phyloP scores from a whole-genome alignment of 2,113 vertebrate genomes.

The Cygnus atratus region DNA sequence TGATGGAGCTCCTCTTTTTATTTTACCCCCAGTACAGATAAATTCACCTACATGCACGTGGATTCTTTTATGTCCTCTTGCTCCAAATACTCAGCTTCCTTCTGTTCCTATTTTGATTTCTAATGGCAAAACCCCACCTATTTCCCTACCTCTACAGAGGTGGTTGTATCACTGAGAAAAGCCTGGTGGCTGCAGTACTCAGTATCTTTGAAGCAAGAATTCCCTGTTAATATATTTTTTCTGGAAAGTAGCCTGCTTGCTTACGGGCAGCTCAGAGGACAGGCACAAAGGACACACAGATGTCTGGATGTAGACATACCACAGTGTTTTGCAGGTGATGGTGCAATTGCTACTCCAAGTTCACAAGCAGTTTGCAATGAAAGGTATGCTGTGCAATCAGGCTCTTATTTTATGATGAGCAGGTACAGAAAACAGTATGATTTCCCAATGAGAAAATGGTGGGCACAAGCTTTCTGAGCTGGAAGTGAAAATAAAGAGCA shows the following conservation, averaged over 20 bases:
- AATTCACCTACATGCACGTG: neutral
- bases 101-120: neutral
- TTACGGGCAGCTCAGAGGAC: neutral
- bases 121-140: neutral
- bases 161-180: neutral
- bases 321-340: neutral
- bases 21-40: neutral
- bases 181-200: neutral
- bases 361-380: neutral
- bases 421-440: neutral
- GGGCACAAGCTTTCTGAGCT: neutral
- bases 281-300: neutral
- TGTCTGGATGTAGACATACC: neutral
- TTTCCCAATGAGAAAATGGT: slow-evolving; percentile 6
- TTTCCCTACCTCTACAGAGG: neutral
- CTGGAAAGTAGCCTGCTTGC: neutral
- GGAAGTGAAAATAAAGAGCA: slow-evolving; percentile 20
- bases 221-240: neutral
- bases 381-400: neutral
- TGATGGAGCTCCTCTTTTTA: neutral
- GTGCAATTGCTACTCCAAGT: neutral
- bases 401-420: neutral
- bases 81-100: neutral
- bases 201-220: neutral
- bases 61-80: neutral